Evolutionary conservation across 2,888 invertebrate genomes (phyloP), one percentile per base, ranked within the genome.

Genomic region (Drosophila monieri): DNA sequence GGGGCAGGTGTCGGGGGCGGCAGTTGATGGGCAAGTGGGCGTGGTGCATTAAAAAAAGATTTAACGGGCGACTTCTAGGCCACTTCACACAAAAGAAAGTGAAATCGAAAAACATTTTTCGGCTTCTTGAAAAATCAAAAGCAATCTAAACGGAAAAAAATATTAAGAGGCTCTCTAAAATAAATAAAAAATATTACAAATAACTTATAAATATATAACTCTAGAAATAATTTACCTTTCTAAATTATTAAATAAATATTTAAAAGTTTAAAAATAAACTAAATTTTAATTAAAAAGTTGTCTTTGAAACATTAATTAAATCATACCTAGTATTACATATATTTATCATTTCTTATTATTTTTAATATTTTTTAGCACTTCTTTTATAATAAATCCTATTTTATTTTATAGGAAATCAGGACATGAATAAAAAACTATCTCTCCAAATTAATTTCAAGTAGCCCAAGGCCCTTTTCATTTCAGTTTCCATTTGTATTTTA

Each of bases 41-140:
- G 68, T 70, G 68, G 53, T 70, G 71, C 54, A 61, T 48, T 70
- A 21, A 32, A 39, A 23, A 12, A 44, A 54, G 61, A 70, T 54
- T 44, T 61, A 60, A 27, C 52, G 46, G 44, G 8, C 12, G 43
- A 74, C 37, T 41, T 32, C 2, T 4, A 1, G 32, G 14, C 47
- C 3, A 37, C 25, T 3, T 9, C 21, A 18, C 30, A 46, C 59
- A 43, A 43, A 41, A 12, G 61, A 60, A 62, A 62, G 61, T 49
- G 43, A 67, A 76, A 76, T 60, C 52, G 48, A 69, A 57, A 51
- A 61, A 61, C 35, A 18, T 64, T 76, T 60, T 64, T 23, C 52
- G 68, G 74, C 43, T 18, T 39, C 39, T 14, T 39, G 15, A 39
- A 6, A 39, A 15, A 14, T 39, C 15, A 15, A 39, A 15, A 15